Base-by-base conservation (phyloP, 2,113 vertebrate genomes). In the Raja brachyura region DNA sequence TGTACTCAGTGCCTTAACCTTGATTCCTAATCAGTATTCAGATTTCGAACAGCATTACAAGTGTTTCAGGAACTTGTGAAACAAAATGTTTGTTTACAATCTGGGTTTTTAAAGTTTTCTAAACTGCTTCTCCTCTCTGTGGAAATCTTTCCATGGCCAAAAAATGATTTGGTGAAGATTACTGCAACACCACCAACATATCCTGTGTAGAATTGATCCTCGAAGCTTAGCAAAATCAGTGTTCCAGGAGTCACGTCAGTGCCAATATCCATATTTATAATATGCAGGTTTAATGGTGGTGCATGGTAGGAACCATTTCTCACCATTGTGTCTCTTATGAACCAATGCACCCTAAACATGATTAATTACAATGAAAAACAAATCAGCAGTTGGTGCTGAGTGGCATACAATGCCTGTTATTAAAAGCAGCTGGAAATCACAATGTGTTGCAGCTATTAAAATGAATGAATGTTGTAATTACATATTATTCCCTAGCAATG, bases 381-480 rank as follows among this genome's bases (percentile, higher is more conserved):
- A 73, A 92, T 92, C 33, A 70, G 33, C 90, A 39, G 39, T 73
- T 28, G 90, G 90, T 73, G 90, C 83, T 63, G 83, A 88, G 83
- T 31, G 59, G 59, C 39, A 74, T 70, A 54, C 66, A 28, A 92
- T 73, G 68, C 11, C 66, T 92, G 73, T 73, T 92, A 73, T 74
- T 92, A 74, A 92, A 74, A 70, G 31, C 68, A 92, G 68, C 39
- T 92, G 90, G 66, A 54, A 74, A 92, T 73, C 90, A 74, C 66
- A 25, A 90, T 88, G 68, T 74, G 39, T 74, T 48, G 33, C 68
- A 92, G 33, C 68, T 92, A 92, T 92, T 92, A 92, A 73, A 92
- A 70, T 22, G 20, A 73, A 74, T 92, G 28, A 88, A 92, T 73
- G 66, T 73, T 28, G 22, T 70, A 70, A 48, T 92, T 92, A 92